Percentiles rank a stretch among this genome's conserved stretches.
These are phyloP conservation scores for Drosophila percnosoma DNA, from an alignment of 2,888 invertebrate genomes.

Conservation along the genomic window DNA sequence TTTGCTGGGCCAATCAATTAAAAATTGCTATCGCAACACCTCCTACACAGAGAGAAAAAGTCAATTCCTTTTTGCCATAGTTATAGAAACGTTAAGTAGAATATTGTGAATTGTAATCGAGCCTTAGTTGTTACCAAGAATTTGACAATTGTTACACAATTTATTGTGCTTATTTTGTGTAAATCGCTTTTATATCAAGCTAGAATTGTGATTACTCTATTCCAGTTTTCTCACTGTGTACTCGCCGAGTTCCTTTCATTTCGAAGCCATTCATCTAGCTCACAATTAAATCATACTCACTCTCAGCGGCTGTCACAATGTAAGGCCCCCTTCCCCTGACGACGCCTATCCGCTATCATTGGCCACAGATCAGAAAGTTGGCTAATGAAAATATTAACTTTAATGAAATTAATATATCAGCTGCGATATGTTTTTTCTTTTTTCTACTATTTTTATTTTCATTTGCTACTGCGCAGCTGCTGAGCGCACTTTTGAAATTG, in stretches of 20 bases:
- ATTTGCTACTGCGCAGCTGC: conserved; percentile 14
- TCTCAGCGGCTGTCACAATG: conserved; percentile 61
- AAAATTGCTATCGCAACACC: conserved; percentile 28
- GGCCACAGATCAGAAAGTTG: conserved; percentile 63
- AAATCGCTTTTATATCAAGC: not conserved
- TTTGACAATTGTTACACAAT: not conserved
- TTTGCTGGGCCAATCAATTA: conserved; percentile 44
- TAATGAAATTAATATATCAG: conserved; percentile 77
- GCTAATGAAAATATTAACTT: conserved; percentile 77
- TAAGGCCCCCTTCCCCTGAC: conserved; percentile 21
- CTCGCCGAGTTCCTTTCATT: conserved; percentile 67
- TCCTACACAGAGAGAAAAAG: conserved; percentile 14
- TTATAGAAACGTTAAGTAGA: not conserved
- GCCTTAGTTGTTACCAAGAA: not conserved
- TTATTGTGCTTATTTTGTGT: not conserved
- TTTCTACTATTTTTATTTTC: not conserved
- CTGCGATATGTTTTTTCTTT: conserved; percentile 6
- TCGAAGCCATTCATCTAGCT: conserved; percentile 44
- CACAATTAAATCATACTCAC: conserved; percentile 67
- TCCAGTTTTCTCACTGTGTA: not conserved
- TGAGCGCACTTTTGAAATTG: conserved; percentile 41
- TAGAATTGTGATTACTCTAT: not conserved
- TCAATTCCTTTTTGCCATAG: not conserved
- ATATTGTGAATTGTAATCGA: not conserved
- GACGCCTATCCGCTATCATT: conserved; percentile 54